Percentiles rank a stretch among this genome's conserved stretches.
Evolutionary conservation across 2,888 invertebrate species (phyloP).

Genomic region (Diarsia mendica): DNA sequence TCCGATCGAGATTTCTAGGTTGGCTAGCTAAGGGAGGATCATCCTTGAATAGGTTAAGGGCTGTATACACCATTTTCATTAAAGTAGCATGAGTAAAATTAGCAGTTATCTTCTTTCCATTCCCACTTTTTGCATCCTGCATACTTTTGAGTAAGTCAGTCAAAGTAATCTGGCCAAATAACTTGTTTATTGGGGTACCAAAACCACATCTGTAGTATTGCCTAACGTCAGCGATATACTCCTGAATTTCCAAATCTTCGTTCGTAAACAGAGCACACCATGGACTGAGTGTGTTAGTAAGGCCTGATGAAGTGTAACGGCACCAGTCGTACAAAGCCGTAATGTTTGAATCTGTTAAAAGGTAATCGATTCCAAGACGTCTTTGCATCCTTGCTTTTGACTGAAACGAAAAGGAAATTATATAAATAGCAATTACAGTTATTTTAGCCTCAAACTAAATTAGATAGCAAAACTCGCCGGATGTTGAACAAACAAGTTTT

Average conservation of each 20-base stretch:
- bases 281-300: conserved; percentile 88
- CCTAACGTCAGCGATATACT: conserved; percentile 93
- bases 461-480: no score
- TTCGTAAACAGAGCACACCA: conserved; percentile 95
- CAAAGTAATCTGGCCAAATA: conserved; percentile 92
- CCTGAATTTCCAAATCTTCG: conserved; percentile 92
- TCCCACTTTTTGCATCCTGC: conserved; percentile 77
- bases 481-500: no score
- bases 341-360: conserved; percentile 85
- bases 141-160: conserved; percentile 92
- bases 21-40: conserved; percentile 88
- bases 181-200: conserved; percentile 88
- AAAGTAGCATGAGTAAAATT: conserved; percentile 92
- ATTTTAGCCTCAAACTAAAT: no score
- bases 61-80: conserved; percentile 91
- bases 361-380: conserved; percentile 86
- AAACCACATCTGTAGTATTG: conserved; percentile 91
- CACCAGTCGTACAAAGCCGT: conserved; percentile 94
- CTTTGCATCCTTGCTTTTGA: conserved; percentile 87
- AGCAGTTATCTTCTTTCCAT: conserved; percentile 89
- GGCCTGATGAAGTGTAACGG: conserved; percentile 93
- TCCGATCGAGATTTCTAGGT: conserved; percentile 90
- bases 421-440: no score
- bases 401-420: conserved; percentile 63
- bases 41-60: conserved; percentile 93